These are phyloP conservation scores for Agrotis ipsilon DNA, from an alignment of 2,888 invertebrate genomes.

Conservation along the genomic window DNA sequence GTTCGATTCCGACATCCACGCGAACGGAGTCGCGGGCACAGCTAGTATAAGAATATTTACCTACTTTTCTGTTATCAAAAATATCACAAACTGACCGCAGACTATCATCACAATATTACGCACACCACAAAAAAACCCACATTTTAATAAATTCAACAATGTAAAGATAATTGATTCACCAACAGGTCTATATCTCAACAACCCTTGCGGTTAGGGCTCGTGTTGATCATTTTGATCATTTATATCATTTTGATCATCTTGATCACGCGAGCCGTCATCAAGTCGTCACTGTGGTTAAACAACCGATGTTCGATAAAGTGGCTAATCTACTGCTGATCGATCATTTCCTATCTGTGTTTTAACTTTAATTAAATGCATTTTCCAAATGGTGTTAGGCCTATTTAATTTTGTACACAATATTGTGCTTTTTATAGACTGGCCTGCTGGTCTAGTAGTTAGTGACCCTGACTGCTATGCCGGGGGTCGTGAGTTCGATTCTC, in stretches of 20 bases:
- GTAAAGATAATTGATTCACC: conserved; percentile 49
- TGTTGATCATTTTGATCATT: conserved; percentile 28
- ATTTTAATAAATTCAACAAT: conserved; percentile 16
- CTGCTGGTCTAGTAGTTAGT: too few species aligned
- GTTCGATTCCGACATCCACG: too few species aligned
- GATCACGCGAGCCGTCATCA: conserved; percentile 57
- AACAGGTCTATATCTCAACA: conserved; percentile 31
- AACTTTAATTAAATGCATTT: conserved; percentile 19
- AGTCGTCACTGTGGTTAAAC: conserved; percentile 56
- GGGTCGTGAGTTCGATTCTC: too few species aligned
- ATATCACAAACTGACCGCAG: neutral
- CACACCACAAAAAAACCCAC: conserved; percentile 4
- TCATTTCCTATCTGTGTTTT: conserved; percentile 60
- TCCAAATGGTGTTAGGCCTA: neutral
- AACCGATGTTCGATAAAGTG: conserved; percentile 49
- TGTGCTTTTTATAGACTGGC: too few species aligned
- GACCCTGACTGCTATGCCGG: too few species aligned
- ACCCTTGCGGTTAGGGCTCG: conserved; percentile 46
- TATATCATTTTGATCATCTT: conserved; percentile 32
- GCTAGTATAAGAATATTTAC: too few species aligned
- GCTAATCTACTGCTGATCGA: conserved; percentile 54
- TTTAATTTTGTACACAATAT: neutral
- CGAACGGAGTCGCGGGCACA: too few species aligned
- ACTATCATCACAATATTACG: neutral
- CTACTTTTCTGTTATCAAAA: neutral